phyloP scores from a whole-genome alignment of 2,888 invertebrate genomes.

The Ophion ventricosus region DNA sequence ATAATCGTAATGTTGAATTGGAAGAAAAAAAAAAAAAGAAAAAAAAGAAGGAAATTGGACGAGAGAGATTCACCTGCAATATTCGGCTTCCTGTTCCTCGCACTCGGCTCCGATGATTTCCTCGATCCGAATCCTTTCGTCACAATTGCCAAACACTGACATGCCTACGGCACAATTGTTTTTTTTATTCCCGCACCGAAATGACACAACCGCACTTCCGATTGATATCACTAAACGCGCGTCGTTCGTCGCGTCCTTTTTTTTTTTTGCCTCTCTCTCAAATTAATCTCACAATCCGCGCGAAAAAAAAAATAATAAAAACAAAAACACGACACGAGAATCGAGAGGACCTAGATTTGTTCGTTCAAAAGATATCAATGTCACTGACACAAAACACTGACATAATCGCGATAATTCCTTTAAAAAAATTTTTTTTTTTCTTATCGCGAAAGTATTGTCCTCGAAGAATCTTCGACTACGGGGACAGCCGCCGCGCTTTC shows the following conservation, averaged over 20 bases:
- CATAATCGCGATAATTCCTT: slow-evolving; percentile 2
- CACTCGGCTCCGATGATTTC: slow-evolving; percentile 84
- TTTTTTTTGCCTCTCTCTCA: not conserved
- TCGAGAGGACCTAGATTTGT: not conserved
- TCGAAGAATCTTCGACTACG: not conserved
- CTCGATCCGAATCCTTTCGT: slow-evolving; percentile 85
- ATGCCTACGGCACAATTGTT: slow-evolving; percentile 80
- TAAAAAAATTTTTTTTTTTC: not conserved
- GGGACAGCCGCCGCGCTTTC: slow-evolving; percentile 48
- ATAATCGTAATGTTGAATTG: not conserved
- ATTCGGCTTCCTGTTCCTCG: slow-evolving; percentile 82
- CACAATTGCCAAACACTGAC: slow-evolving; percentile 85
- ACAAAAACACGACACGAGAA: slow-evolving; percentile 27
- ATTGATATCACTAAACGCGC: slow-evolving; percentile 9
- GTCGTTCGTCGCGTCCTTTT: not conserved
- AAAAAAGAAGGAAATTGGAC: not conserved
- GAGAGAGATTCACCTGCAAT: slow-evolving; percentile 76
- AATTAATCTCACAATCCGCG: too few species aligned
- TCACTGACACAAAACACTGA: slow-evolving; percentile 4
- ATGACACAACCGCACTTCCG: slow-evolving; percentile 34
- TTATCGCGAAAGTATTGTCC: not conserved
- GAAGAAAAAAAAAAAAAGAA: slow-evolving; percentile 3
- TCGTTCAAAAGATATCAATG: not conserved
- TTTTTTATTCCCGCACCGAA: slow-evolving; percentile 54
- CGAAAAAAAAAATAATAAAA: not conserved